Conservation (phyloP, 1,140 invertebrate genomes). For the Lordiphosa stackelbergi region DNA sequence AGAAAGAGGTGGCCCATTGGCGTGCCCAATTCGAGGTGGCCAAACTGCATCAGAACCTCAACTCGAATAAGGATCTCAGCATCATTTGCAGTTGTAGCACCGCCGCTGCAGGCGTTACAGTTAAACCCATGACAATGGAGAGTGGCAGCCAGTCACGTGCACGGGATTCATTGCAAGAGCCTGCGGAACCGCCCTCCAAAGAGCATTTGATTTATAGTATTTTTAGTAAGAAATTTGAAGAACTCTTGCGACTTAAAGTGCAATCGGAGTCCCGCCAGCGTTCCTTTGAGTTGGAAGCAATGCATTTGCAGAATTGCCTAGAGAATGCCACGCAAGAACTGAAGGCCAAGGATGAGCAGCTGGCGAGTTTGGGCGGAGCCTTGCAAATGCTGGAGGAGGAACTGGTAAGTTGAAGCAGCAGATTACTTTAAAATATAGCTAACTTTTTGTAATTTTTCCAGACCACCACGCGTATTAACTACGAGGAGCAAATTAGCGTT, state of each 20-base stretch:
- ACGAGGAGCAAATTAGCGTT: constrained; percentile 91
- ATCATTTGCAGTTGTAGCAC: constrained; percentile 63
- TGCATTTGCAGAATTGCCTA: constrained; percentile 69
- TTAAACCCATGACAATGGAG: constrained; percentile 38
- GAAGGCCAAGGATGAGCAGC: constrained; percentile 77
- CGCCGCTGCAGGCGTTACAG: constrained; percentile 61
- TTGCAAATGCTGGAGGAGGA: constrained; percentile 79
- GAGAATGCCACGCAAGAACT: constrained; percentile 73
- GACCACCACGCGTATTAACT: constrained; percentile 86
- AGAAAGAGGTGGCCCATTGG: constrained; percentile 81
- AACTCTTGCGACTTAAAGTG: constrained; percentile 62
- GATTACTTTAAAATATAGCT: background rate
- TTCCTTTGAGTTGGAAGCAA: constrained; percentile 57
- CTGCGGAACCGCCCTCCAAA: constrained; percentile 46
- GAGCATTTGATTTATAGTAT: constrained; percentile 68
- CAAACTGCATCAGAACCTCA: constrained; percentile 77
- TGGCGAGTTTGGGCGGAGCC: constrained; percentile 78
- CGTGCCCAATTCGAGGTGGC: constrained; percentile 80
- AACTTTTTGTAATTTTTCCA: constrained; percentile 42
- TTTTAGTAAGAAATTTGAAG: constrained; percentile 71
- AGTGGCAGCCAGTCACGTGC: constrained; percentile 37
- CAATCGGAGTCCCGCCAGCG: constrained; percentile 62
- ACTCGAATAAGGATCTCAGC: constrained; percentile 51
- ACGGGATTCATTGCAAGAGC: constrained; percentile 53
- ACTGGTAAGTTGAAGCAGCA: constrained; percentile 64